Conservation (phyloP, 1,140 invertebrate species). For the Lepidurus apus region DNA sequence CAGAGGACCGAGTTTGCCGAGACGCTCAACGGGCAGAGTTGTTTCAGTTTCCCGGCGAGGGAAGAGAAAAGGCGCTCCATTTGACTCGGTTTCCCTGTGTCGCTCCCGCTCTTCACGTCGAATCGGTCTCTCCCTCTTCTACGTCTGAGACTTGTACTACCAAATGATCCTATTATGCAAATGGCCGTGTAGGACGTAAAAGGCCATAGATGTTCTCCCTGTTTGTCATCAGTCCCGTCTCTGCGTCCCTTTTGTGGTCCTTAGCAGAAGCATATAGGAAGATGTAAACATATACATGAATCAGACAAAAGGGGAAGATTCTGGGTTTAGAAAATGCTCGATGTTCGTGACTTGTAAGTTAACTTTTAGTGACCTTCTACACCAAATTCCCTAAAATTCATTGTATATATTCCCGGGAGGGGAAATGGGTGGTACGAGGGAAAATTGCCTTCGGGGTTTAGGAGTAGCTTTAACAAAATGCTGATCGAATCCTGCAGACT, state of each 20-base stretch:
- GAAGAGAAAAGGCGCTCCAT: neutral
- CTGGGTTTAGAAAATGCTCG: neutral
- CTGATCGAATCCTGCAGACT: neutral
- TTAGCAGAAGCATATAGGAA: neutral
- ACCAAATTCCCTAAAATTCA: too few relatives aligned
- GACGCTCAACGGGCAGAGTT: neutral
- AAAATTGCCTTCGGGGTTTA: neutral
- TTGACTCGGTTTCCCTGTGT: neutral
- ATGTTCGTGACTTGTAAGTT: neutral
- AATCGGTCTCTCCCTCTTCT: neutral
- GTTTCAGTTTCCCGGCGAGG: neutral
- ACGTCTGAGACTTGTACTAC: neutral
- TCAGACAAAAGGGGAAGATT: neutral
- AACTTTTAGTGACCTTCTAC: neutral
- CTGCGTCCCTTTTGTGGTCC: neutral
- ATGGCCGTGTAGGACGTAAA: neutral
- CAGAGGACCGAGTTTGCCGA: neutral
- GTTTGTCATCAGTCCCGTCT: slow-evolving; percentile 7
- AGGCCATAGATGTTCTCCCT: slow-evolving; percentile 13
- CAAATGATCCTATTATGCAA: slow-evolving; percentile 22
- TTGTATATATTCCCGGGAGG: neutral
- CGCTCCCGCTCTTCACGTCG: neutral
- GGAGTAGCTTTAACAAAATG: neutral
- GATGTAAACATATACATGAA: neutral
- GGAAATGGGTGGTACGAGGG: neutral